Percentiles rank a stretch among this genome's conserved stretches.
These are phyloP conservation scores for Dinomys branickii DNA, from an alignment of 2,113 vertebrate genomes.

Conservation along the genomic window DNA sequence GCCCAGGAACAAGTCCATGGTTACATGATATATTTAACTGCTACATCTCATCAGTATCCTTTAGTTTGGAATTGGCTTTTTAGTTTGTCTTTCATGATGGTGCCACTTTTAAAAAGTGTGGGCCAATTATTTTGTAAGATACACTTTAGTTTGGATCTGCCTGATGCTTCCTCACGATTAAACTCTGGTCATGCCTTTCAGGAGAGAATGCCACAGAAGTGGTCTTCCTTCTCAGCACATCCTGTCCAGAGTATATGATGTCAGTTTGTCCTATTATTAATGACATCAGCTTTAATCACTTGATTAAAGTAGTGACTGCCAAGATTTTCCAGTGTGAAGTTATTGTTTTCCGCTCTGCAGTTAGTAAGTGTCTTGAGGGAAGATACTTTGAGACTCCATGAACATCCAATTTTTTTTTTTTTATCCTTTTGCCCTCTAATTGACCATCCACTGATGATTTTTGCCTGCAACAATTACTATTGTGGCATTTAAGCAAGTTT, in stretches of 20 bases:
- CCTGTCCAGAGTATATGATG: not conserved
- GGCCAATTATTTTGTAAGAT: not conserved
- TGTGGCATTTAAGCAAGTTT: not conserved
- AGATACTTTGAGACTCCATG: conserved; percentile 22
- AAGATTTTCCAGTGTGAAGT: conserved; percentile 22
- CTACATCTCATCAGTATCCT: not conserved
- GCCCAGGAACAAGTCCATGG: not conserved
- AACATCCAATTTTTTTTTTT: conserved; percentile 47
- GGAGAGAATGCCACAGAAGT: not conserved
- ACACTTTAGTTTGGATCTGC: not conserved
- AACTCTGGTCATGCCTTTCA: not conserved
- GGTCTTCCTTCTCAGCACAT: not conserved
- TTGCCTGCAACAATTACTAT: conserved; percentile 14
- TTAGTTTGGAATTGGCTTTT: not conserved
- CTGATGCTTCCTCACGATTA: not conserved
- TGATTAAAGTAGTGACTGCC: conserved; percentile 1
- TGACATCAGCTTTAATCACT: not conserved
- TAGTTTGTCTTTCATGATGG: not conserved
- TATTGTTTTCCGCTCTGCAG: conserved; percentile 10
- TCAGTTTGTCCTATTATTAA: not conserved
- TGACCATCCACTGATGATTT: not conserved
- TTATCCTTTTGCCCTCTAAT: not conserved
- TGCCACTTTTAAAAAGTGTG: not conserved
- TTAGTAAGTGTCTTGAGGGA: not conserved
- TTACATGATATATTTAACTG: not conserved